Conservation (phyloP, 2,797 vertebrate genomes). For the Paedocypris micromegethes region DNA sequence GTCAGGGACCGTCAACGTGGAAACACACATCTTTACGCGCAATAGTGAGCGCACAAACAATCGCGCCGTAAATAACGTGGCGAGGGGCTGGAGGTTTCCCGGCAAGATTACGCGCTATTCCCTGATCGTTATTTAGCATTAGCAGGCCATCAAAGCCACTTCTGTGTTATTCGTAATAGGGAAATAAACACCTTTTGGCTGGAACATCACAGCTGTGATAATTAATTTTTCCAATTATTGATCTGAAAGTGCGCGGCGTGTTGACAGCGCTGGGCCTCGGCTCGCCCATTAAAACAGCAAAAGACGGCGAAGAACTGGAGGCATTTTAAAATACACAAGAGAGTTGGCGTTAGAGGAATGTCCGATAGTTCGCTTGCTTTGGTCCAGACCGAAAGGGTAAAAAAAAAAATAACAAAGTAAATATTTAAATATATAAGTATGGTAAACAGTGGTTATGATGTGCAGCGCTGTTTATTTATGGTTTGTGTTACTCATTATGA, state of each 20-base stretch:
- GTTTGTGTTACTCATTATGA: too few species aligned
- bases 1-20: constrained; percentile 3
- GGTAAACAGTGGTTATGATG: too few species aligned
- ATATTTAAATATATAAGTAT: too few species aligned
- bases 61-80: too few species aligned
- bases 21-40: too few species aligned
- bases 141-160: constrained; percentile 65
- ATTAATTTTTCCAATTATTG: constrained; percentile 81
- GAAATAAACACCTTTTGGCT: constrained; percentile 61
- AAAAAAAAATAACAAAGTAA: too few species aligned
- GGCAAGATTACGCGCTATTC: constrained; percentile 58
- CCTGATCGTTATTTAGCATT: constrained; percentile 72
- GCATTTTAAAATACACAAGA: too few species aligned
- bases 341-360: too few species aligned
- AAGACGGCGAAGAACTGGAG: constrained; percentile 46
- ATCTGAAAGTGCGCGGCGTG: constrained; percentile 69
- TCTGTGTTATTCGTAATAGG: constrained; percentile 52
- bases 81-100: constrained; percentile 26
- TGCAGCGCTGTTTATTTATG: too few species aligned
- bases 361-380: too few species aligned
- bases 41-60: too few species aligned
- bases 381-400: too few species aligned
- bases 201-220: constrained; percentile 65
- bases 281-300: constrained; percentile 62
- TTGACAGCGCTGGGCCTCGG: constrained; percentile 63